phyloP scores from a whole-genome alignment of 2,113 vertebrate genomes.

The Scartelaos histophorus region DNA sequence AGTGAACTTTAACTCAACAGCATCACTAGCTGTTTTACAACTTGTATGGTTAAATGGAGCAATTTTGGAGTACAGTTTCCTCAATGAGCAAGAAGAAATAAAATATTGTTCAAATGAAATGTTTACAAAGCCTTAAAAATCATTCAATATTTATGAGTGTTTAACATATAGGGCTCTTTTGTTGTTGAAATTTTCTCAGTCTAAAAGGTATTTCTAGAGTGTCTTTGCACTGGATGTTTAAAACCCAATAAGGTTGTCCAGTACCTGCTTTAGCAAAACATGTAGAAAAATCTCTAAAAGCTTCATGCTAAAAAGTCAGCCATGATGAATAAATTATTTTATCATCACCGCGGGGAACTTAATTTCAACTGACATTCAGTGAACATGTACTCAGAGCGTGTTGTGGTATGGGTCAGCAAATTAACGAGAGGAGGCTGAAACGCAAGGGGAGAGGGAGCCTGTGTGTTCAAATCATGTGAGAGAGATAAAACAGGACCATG shows the following conservation, averaged over 20 bases:
- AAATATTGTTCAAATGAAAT: not conserved
- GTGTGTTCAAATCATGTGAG: conserved; percentile 7
- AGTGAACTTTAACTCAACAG: not conserved
- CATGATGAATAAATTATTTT: conserved; percentile 78
- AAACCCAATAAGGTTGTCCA: not conserved
- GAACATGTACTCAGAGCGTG: conserved; percentile 56
- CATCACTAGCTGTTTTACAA: not conserved
- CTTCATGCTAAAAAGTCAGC: conserved; percentile 48
- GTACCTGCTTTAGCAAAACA: not conserved
- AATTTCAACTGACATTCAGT: conserved; percentile 70
- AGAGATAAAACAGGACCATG: conserved; percentile 65
- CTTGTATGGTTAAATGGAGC: not conserved
- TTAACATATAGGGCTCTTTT: not conserved
- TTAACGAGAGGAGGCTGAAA: conserved; percentile 41
- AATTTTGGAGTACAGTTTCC: not conserved
- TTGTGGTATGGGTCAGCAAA: conserved; percentile 64
- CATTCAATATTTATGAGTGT: not conserved
- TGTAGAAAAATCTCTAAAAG: conserved; percentile 18
- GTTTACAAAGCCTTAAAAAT: not conserved
- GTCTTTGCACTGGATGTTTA: not conserved
- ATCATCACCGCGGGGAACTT: conserved; percentile 61
- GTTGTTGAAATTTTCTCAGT: not conserved
- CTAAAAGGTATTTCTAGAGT: conserved; percentile 2
- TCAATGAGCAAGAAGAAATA: not conserved
- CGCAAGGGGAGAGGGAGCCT: conserved; percentile 1